Evolutionary conservation across 2,888 invertebrate genomes (phyloP), one percentile per base, ranked within the genome.

Genomic region (Calephelis perditalis): DNA sequence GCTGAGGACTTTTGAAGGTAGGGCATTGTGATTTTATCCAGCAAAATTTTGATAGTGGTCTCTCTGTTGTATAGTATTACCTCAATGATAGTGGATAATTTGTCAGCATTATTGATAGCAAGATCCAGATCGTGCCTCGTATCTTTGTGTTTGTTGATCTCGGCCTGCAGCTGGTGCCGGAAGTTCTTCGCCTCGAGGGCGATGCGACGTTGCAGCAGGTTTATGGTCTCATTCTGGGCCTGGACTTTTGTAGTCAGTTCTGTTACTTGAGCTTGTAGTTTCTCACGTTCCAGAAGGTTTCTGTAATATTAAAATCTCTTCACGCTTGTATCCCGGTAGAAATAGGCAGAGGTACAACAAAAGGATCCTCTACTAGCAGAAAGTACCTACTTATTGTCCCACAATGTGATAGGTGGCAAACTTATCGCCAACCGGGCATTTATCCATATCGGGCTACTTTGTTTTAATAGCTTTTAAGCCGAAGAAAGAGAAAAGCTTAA

Each of bases 131-230:
- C 94, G 52, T 92, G 92, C 67, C 95, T 91, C 2, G 94, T 92
- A 70, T 94, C 94, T 67, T 94, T 95, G 65, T 94, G 93, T 69
- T 94, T 95, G 59, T 90, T 89, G 59, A 94, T 92, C 78, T 96
- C 96, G 0, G 79, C 77, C 65, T 94, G 92, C 12, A 96, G 77
- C 74, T 95, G 94, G 68, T 95, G 94, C 62, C 92, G 94, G 68
- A 93, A 92, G 75, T 94, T 95, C 85, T 96, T 96, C 3, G 92
- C 91, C 77, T 96, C 96, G 45, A 96, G 81, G 62, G 93, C 91
- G 11, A 95, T 81, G 70, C 94, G 94, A 54, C 95, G 92, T 62
- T 95, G 94, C 65, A 96, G 85, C 67, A 92, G 89, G 63, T 87
- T 92, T 63, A 94, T 92, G 0, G 82, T 87, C 62, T 94, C 93